Conservation (phyloP, 2,888 invertebrate genomes). For the Ceramica pisi region DNA sequence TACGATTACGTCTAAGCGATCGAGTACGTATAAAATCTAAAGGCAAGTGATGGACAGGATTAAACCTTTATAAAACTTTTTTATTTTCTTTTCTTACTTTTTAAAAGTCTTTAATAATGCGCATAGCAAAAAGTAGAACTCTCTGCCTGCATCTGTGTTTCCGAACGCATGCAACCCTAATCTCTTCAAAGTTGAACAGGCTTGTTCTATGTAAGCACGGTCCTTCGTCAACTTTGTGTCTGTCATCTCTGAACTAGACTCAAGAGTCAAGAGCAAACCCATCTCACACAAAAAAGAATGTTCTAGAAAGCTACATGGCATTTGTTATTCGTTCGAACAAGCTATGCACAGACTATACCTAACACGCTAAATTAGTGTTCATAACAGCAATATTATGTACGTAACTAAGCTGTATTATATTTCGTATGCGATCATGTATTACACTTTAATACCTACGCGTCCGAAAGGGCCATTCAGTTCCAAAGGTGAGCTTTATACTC, state of each 20-base stretch:
- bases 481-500: conserved; percentile 24
- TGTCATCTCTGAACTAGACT: too few species aligned
- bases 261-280: too few species aligned
- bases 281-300: too few species aligned
- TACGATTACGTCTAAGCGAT: too few species aligned
- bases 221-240: too few species aligned
- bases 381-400: not conserved
- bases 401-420: conserved; percentile 1
- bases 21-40: not conserved
- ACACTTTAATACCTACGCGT: conserved; percentile 7
- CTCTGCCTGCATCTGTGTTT: too few species aligned
- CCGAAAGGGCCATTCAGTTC: conserved; percentile 18
- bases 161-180: too few species aligned
- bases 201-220: too few species aligned
- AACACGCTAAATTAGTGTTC: not conserved
- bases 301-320: not conserved
- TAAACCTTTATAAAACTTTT: not conserved
- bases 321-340: not conserved
- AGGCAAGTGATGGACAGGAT: too few species aligned
- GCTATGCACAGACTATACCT: not conserved
- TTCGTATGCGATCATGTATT: conserved; percentile 4
- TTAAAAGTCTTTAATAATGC: too few species aligned
- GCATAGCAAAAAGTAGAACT: too few species aligned
- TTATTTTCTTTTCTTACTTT: not conserved
- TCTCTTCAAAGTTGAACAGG: too few species aligned